Evolutionary conservation across 2,113 vertebrate species (phyloP).

Genomic region (Anoplopoma fimbria): DNA sequence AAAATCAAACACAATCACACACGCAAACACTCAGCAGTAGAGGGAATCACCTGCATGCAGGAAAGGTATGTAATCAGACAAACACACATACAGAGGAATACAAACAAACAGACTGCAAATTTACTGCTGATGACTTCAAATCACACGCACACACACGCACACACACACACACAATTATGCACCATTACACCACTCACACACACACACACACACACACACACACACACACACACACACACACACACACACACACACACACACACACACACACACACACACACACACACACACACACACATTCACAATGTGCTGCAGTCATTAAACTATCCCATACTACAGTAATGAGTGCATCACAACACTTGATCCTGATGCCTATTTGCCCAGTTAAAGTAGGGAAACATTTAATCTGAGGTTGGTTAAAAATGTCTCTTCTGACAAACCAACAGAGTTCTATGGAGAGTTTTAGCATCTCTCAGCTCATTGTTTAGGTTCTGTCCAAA

Average conservation of each 20-base stretch:
- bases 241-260: not conserved
- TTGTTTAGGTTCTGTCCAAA: not conserved
- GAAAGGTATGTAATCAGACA: not conserved
- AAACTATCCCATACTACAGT: not conserved
- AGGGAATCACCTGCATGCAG: not conserved
- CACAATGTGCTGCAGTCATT: not conserved
- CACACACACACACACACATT: not conserved
- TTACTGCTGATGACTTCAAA: not conserved
- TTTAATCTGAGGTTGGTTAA: too few relatives aligned
- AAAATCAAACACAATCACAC: not conserved
- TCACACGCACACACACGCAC: not conserved
- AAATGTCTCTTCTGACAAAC: too few relatives aligned
- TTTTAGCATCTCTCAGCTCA: not conserved
- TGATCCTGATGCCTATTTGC: too few relatives aligned
- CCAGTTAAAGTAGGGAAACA: too few relatives aligned
- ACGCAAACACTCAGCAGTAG: slow-evolving; percentile 21
- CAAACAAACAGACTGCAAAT: too few relatives aligned
- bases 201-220: not conserved
- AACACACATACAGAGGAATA: not conserved
- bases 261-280: not conserved
- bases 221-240: not conserved
- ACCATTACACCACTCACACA: not conserved
- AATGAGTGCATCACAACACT: too few relatives aligned
- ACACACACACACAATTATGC: not conserved
- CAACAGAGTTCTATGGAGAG: not conserved